These are phyloP conservation scores for Plebejus argus DNA, from an alignment of 2,888 invertebrate genomes.

Conservation along the genomic window DNA sequence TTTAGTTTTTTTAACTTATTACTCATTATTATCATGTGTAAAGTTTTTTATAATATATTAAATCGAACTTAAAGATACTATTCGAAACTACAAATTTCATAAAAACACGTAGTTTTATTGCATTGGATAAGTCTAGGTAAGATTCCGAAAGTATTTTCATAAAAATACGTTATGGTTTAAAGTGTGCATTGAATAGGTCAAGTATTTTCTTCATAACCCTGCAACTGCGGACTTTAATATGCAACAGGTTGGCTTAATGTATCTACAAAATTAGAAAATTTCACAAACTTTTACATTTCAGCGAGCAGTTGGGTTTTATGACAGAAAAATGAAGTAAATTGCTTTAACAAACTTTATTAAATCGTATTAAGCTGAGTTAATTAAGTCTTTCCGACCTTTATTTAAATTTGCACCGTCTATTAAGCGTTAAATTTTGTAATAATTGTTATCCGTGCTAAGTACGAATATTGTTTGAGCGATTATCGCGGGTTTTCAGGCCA, in stretches of 20 bases:
- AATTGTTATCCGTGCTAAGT: neutral
- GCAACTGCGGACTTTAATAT: conserved; percentile 13
- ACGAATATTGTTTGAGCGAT: neutral
- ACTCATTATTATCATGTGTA: too few relatives aligned
- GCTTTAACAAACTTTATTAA: conserved; percentile 24
- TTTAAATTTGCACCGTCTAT: conserved; percentile 15
- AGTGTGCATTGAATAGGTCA: neutral
- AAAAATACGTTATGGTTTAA: neutral
- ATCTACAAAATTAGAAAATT: conserved; percentile 24
- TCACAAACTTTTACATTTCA: neutral
- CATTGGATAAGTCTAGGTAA: too few relatives aligned
- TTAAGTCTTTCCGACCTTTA: conserved; percentile 9
- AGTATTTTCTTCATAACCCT: conserved; percentile 2
- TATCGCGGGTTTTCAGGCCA: neutral
- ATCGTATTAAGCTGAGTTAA: conserved; percentile 25
- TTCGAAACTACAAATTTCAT: too few relatives aligned
- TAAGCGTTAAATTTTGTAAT: neutral
- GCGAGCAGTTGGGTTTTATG: conserved; percentile 25
- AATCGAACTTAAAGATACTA: too few relatives aligned
- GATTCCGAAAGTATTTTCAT: neutral
- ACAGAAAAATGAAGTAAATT: conserved; percentile 23
- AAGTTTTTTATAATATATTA: too few relatives aligned
- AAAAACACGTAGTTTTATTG: too few relatives aligned
- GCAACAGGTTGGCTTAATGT: conserved; percentile 25
- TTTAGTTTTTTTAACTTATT: too few relatives aligned